Base-by-base conservation (phyloP, 2,888 invertebrate species). In the Atethmia centrago region DNA sequence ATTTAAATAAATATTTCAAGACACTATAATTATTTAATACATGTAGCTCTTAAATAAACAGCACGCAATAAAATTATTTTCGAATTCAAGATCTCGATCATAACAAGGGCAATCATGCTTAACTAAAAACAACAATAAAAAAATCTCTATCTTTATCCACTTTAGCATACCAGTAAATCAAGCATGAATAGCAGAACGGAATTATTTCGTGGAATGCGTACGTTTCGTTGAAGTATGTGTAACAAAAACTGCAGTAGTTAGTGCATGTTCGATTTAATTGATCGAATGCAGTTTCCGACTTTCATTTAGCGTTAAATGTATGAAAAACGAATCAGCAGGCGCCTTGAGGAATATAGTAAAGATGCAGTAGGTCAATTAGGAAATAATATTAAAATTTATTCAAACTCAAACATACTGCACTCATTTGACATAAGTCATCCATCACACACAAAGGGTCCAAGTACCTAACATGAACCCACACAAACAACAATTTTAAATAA, bases 241-340 rank as follows among this genome's bases (percentile, higher is more conserved):
- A n/a, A 31, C 28, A 80, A 82, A 84, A 83, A 83, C 76, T 56
- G 3, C 49, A 77, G 58, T 70, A 72, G 71, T 74, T 68, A 47
- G 47, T 58, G 70, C 67, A 62, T 68, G 72, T 45, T 61, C 45
- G 14, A 25, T 62, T 40, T 84, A 85, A 84, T 84, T 79, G 71
- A 70, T 77, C 79, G 80, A 84, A 84, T 84, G 66, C 82, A 86
- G 84, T 90, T 93, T 94, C 93, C 93, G 88, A 91, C 93, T 94
- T 93, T 94, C 94, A 88, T 92, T 92, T 88, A 83, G 73, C 86
- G 85, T 76, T 88, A 83, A 85, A 80, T 85, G 84, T 79, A 80
- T 82, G 87, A 87, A 90, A 87, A 91, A 88, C 83, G 64, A 72
- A 66, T 62, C 66, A 62, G 71, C 68, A 84, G 71, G 75, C 79